phyloP scores from a whole-genome alignment of 2,113 vertebrate genomes.

The Grallaria varia region DNA sequence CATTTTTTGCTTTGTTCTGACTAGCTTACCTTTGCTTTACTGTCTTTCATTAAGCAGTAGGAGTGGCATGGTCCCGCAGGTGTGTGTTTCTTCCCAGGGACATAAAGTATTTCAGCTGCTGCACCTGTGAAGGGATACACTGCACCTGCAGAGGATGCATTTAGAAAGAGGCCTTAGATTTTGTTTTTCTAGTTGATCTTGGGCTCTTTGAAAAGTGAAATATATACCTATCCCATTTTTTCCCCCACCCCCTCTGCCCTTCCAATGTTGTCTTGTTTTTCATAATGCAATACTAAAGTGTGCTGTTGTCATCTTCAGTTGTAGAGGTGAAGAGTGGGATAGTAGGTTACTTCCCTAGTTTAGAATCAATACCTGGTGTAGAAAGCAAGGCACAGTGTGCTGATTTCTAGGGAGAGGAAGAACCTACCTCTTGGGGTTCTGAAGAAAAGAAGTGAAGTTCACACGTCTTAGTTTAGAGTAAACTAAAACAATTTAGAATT shows the following conservation, averaged over 20 bases:
- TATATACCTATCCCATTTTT: background rate
- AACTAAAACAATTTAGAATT: no score
- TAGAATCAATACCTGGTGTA: background rate
- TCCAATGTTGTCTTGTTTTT: background rate
- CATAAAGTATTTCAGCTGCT: background rate
- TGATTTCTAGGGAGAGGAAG: background rate
- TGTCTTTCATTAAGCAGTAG: background rate
- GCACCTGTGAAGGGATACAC: background rate
- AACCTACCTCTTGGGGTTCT: background rate
- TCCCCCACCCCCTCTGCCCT: background rate
- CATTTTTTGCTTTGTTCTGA: background rate
- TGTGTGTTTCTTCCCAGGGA: background rate
- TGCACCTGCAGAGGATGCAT: background rate
- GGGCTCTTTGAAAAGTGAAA: background rate
- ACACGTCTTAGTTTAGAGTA: no score
- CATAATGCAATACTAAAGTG: background rate
- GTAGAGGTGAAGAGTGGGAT: background rate
- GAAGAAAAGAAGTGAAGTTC: background rate
- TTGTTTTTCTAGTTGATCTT: background rate
- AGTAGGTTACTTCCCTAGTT: background rate
- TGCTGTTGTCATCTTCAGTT: background rate
- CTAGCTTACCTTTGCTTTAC: background rate
- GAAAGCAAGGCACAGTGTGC: background rate
- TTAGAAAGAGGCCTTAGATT: background rate
- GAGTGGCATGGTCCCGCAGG: accelerated